phyloP scores from a whole-genome alignment of 2,888 invertebrate species.

The Drosophila borealis region DNA sequence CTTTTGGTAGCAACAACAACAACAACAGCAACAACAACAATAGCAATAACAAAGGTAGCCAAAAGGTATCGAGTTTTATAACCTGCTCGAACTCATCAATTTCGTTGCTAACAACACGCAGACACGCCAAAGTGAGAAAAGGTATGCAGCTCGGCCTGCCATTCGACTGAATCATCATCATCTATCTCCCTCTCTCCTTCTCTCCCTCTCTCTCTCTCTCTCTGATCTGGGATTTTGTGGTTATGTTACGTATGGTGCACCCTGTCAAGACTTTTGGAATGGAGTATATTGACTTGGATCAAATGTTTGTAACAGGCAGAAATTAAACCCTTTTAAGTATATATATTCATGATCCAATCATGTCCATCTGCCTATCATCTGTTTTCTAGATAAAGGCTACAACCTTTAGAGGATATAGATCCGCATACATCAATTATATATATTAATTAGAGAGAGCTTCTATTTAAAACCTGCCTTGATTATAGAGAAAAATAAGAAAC shows the following conservation, averaged over 20 bases:
- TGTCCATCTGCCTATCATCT: no score
- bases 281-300: not conserved
- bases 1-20: constrained; percentile 54
- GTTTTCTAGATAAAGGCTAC: no score
- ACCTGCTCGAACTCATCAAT: constrained; percentile 81
- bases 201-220: not conserved
- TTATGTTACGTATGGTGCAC: constrained; percentile 17
- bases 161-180: constrained; percentile 64
- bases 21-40: constrained; percentile 30
- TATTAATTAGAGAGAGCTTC: no score
- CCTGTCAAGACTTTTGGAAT: not conserved
- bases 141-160: constrained; percentile 60
- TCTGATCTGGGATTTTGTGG: constrained; percentile 29
- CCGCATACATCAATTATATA: no score
- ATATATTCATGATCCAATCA: no score
- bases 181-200: not conserved
- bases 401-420: no score
- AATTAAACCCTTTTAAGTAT: no score
- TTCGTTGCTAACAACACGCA: constrained; percentile 79
- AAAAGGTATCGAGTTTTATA: constrained; percentile 79
- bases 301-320: no score
- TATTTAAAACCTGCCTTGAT: no score
- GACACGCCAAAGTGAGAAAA: constrained; percentile 80
- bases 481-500: no score
- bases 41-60: constrained; percentile 67